Percentiles rank a stretch among this genome's conserved stretches.
These are phyloP conservation scores for Drosophila nigromelanica DNA, from an alignment of 1,140 invertebrate species.

Conservation along the genomic window DNA sequence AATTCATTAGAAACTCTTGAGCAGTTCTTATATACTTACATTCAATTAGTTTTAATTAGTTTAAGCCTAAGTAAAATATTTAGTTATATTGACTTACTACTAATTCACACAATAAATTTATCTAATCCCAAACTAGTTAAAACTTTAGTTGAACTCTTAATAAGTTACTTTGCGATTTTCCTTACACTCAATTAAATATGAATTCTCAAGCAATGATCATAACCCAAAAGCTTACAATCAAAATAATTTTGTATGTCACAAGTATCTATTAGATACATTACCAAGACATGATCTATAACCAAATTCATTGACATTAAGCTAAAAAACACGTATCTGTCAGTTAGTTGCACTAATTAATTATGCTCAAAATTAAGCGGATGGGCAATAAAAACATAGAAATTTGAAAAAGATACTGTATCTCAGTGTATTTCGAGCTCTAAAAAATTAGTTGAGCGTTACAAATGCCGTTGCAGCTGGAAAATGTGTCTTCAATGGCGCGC, in stretches of 20 bases:
- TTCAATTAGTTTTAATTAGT: background rate
- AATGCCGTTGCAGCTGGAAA: conserved; percentile 38
- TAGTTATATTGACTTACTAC: no score
- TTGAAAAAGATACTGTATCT: conserved; percentile 28
- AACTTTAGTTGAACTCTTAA: no score
- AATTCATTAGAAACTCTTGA: no score
- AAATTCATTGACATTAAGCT: conserved; percentile 25
- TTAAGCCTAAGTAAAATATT: background rate
- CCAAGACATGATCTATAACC: conserved; percentile 17
- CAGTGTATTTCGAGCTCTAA: conserved; percentile 28
- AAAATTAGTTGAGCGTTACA: conserved; percentile 42
- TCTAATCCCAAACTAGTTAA: no score
- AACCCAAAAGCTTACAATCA: no score
- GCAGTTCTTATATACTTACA: no score
- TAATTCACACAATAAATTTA: no score
- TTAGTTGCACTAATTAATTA: conserved; percentile 58
- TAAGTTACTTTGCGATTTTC: no score
- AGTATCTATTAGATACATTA: conserved; percentile 20
- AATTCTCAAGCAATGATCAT: no score
- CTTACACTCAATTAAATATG: no score
- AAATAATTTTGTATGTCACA: background rate
- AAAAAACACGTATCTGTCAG: conserved; percentile 56
- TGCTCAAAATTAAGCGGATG: conserved; percentile 51
- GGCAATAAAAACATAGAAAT: conserved; percentile 54
- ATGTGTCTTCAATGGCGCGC: conserved; percentile 69